phyloP scores from a whole-genome alignment of 1,140 invertebrate genomes.

The Drepana arcuata region DNA sequence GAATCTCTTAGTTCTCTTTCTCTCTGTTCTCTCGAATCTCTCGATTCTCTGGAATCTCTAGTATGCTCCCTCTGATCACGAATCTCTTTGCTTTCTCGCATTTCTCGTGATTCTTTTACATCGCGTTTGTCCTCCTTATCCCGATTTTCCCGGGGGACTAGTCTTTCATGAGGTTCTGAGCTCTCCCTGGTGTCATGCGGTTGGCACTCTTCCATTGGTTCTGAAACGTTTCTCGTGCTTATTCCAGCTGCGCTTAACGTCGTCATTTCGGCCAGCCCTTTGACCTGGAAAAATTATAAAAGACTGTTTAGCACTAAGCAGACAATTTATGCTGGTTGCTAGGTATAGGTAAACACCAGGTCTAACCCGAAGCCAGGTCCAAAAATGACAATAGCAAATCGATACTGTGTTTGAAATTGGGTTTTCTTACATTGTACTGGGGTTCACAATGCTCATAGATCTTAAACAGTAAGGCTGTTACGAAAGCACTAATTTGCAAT shows the following conservation, averaged over 20 bases:
- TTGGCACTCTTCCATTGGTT: conserved; percentile 64
- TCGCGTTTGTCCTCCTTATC: conserved; percentile 53
- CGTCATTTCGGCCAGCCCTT: conserved; percentile 93
- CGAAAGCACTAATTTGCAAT: too few relatives aligned
- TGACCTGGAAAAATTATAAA: conserved; percentile 72
- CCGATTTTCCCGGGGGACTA: conserved; percentile 38
- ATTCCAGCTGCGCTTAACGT: conserved; percentile 77
- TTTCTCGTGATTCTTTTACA: conserved; percentile 35
- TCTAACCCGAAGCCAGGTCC: too few relatives aligned
- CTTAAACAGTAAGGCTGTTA: too few relatives aligned
- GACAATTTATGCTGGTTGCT: too few relatives aligned
- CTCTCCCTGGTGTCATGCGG: conserved; percentile 42
- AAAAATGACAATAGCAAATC: too few relatives aligned
- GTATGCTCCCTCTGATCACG: conserved; percentile 28
- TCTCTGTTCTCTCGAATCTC: conserved; percentile 37
- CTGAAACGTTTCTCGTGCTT: conserved; percentile 53
- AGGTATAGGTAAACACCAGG: too few relatives aligned
- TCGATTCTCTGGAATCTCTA: conserved; percentile 37
- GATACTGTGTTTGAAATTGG: too few relatives aligned
- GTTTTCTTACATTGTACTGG: too few relatives aligned
- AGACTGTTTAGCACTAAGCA: too few relatives aligned
- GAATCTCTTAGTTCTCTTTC: conserved; percentile 34
- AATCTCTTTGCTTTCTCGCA: conserved; percentile 44
- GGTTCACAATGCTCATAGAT: too few relatives aligned
- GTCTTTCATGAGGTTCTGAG: conserved; percentile 37